Percentiles rank a stretch among this genome's conserved stretches.
Conservation (phyloP, 2,888 invertebrate genomes). For the Nymphalis urticae region DNA sequence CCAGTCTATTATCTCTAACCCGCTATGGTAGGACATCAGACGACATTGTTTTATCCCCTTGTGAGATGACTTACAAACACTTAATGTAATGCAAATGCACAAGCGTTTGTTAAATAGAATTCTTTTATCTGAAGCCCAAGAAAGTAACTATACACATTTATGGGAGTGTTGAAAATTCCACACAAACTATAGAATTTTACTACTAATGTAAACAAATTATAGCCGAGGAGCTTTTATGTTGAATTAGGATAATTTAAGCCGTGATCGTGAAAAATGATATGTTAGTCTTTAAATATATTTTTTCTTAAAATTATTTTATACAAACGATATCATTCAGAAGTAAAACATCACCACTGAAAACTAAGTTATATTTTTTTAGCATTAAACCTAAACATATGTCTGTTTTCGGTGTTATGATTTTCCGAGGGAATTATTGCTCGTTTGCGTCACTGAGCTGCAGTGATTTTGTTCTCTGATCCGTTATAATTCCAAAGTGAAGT, state of each 20-base stretch:
- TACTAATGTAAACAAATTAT: too few species aligned
- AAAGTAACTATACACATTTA: too few species aligned
- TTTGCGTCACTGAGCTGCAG: slow-evolving; percentile 44
- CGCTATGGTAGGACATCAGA: slow-evolving; percentile 1
- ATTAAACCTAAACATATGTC: neutral
- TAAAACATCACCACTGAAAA: too few species aligned
- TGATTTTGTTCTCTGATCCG: slow-evolving; percentile 51
- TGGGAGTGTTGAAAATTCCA: neutral
- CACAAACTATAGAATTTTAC: too few species aligned
- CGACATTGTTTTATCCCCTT: slow-evolving; percentile 1
- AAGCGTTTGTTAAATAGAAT: neutral
- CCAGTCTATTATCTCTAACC: neutral
- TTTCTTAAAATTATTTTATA: too few species aligned
- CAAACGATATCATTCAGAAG: too few species aligned
- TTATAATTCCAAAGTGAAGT: slow-evolving; percentile 45
- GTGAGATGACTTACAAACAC: neutral
- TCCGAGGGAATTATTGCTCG: slow-evolving; percentile 13
- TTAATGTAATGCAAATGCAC: neutral
- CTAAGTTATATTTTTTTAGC: neutral
- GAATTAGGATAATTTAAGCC: too few species aligned
- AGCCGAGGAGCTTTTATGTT: too few species aligned
- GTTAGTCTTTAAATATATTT: too few species aligned
- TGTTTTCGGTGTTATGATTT: slow-evolving; percentile 7
- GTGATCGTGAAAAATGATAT: too few species aligned
- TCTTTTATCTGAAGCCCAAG: too few species aligned